phyloP scores from a whole-genome alignment of 2,888 invertebrate genomes.

The Allacma fusca region DNA sequence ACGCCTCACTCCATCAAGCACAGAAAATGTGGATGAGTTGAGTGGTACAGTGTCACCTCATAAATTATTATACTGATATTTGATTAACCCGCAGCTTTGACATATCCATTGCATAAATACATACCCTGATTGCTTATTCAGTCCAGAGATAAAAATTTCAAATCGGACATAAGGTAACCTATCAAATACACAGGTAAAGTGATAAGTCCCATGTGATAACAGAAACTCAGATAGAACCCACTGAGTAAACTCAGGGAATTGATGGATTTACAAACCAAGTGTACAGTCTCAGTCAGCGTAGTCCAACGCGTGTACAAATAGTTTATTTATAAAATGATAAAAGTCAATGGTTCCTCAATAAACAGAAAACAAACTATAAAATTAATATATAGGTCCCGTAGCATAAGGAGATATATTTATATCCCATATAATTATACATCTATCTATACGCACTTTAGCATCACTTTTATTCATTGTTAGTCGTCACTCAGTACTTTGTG shows the following conservation, averaged over 20 bases:
- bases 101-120: no score
- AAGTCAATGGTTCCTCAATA: slow-evolving; percentile 15
- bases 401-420: no score
- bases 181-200: background rate
- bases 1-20: no score
- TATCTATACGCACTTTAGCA: background rate
- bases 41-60: no score
- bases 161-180: slow-evolving; percentile 3
- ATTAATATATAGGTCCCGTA: background rate
- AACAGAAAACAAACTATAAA: background rate
- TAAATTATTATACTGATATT: no score
- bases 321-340: slow-evolving; percentile 26
- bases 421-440: no score
- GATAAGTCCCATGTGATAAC: no score
- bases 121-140: no score
- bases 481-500: background rate
- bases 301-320: background rate
- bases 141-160: background rate
- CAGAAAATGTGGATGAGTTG: no score
- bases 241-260: background rate
- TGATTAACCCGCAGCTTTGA: no score
- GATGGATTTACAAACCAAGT: background rate
- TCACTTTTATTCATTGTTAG: background rate
- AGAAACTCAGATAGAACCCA: no score
- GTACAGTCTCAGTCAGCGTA: background rate